Base-by-base conservation (phyloP, 2,888 invertebrate species). In the Meghimatium bilineatum region DNA sequence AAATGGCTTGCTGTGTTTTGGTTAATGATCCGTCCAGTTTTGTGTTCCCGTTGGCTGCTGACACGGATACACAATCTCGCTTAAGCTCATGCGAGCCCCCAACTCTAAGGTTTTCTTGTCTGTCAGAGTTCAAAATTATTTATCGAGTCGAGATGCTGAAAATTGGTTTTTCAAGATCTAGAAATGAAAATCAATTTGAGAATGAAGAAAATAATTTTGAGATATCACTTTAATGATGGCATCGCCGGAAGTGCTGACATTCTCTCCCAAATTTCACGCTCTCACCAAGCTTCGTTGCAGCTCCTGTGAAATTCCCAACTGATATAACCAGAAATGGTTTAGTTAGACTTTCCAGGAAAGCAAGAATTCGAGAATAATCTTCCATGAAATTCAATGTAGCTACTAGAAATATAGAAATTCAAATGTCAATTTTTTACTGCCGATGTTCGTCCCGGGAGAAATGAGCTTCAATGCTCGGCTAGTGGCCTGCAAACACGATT, bases 141-240 rank as follows among this genome's bases (percentile, higher is more conserved):
- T 71, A 32, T 80, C 14, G 71, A 71, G 52, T 34, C 60, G 56
- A 52, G 71, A 34, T 56, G 80, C 71, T 71, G 71, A 56, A 56
- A 71, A n/a, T n/a, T 69, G 52, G 69, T 52, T 80, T 80, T 80
- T 71, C 71, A 56, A 80, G 80, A 56, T 32, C n/a, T 26, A 56
- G 26, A 26, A 26, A 71, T 71, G 80, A 80, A 80, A 80, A 80
- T 80, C 80, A 80, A 80, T 80, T 56, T 20, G 34, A 56, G 71
- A 26, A 71, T 56, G 71, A 80, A 56, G 80, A 71, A 80, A 69
- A 34, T 67, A 67, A 80, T 71, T 80, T 80, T 80, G 67, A 1
- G 60, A 80, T 29, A 80, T 80, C 80, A 71, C 80, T 80, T 80
- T 36, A 71, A 69, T 49, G 34, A 52, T n/a, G n/a, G 52, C 80